Conservation (phyloP, 2,888 invertebrate species). For the Atherix ibis region DNA sequence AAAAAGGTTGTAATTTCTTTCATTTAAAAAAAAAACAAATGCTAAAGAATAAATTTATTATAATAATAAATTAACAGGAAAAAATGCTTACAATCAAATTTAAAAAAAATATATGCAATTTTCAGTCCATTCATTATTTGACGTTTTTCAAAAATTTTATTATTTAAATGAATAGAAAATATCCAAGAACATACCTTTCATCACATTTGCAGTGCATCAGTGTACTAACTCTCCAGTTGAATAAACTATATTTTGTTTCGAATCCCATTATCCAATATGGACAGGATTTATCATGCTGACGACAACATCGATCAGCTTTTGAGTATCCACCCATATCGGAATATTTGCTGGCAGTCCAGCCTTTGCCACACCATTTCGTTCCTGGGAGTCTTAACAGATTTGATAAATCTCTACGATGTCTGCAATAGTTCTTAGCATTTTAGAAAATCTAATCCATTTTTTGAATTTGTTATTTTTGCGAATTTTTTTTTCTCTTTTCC, state of each 20-base stretch:
- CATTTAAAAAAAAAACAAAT: no score
- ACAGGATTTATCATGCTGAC: conserved; percentile 63
- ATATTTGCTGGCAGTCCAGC: conserved; percentile 57
- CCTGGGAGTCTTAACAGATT: conserved; percentile 63
- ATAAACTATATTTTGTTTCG: conserved; percentile 61
- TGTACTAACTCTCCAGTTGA: conserved; percentile 74
- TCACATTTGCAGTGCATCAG: conserved; percentile 82
- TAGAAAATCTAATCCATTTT: neutral
- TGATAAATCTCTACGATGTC: conserved; percentile 36
- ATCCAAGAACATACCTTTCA: conserved; percentile 50
- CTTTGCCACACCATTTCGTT: conserved; percentile 84
- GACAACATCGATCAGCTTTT: conserved; percentile 65
- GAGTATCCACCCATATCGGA: conserved; percentile 65
- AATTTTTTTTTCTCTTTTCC: no score
- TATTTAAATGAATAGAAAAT: no score
- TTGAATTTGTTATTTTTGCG: conserved; percentile 1
- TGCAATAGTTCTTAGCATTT: conserved; percentile 14
- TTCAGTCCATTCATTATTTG: no score
- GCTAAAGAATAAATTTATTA: no score
- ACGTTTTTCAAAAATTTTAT: no score
- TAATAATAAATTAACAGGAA: no score
- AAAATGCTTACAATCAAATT: no score
- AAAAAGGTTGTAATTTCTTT: no score
- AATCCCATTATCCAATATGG: conserved; percentile 68
- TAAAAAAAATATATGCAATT: no score